Base-by-base conservation (phyloP, 2,888 invertebrate species). In the Caenorhabditis drosophilae region DNA sequence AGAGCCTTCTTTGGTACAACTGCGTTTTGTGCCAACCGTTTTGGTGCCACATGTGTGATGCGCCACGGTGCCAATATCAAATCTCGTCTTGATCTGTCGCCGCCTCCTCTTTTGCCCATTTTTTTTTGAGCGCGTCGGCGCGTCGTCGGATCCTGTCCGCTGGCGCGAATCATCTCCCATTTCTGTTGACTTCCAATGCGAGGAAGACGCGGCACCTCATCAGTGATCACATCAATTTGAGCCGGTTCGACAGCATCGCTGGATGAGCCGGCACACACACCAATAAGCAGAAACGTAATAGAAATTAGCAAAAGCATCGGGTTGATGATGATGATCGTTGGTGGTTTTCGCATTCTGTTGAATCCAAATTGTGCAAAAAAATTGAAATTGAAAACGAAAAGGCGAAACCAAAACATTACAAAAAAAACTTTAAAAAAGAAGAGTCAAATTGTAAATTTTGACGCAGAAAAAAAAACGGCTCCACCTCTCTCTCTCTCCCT, bases 51-150 rank as follows among this genome's bases (percentile, higher is more conserved):
- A 41, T 60, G 48, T 20, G 49, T 49, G 42, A 70, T 70, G 27
- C 67, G 49, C 73, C 73, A 73, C 15, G 73, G 73, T n/a, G 67
- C 45, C 23, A 70, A 53, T 4, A 73, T 58, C 35, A 72, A 42
- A 25, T 73, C 73, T 16, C 73, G 64, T 38, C 59, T 50, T 25
- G 49, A 55, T 18, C 64, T 38, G 6, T 49, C 56, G 11, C 52
- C 49, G 0, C 49, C 49, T n/a, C 54, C 55, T 26, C 50, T 51
- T 34, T 62, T 51, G 26, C 51, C 50, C 9, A 51, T 46, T 12
- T 51, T 23, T 44, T 61, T 67, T 22, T 36, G 38, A 15, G 52
- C 51, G 4, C 71, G 50, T 15, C 68, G 50, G 11, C 68, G 52
- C 4, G 45, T 16, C 0, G 61, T 59, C 16, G 74, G 71, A 47